Percentiles rank a stretch among this genome's conserved stretches.
These are phyloP conservation scores for Zootermopsis nevadensis DNA, from an alignment of 2,888 invertebrate species.

Conservation along the genomic window DNA sequence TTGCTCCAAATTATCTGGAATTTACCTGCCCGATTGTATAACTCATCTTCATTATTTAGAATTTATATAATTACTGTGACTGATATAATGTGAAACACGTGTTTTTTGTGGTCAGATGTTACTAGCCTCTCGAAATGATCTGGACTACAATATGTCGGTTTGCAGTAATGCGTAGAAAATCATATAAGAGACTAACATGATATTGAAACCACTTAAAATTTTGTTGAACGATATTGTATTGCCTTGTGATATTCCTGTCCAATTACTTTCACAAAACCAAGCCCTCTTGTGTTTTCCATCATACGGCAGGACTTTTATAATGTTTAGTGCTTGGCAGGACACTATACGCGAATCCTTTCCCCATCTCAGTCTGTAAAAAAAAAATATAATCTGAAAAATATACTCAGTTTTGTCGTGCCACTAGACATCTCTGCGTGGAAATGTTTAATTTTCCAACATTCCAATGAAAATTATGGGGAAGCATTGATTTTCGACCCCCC, in stretches of 20 bases:
- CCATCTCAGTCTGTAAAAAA: not conserved
- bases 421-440: constrained; percentile 8
- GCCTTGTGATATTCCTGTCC: constrained; percentile 4
- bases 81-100: no score
- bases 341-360: not conserved
- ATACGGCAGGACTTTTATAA: not conserved
- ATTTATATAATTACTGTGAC: not conserved
- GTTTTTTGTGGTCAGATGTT: no score
- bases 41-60: no score
- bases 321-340: not conserved
- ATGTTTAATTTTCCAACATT: constrained; percentile 46
- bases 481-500: constrained; percentile 39
- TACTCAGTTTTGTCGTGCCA: constrained; percentile 24
- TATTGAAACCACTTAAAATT: constrained; percentile 10
- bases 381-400: constrained; percentile 31
- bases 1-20: no score
- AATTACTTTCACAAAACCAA: constrained; percentile 1
- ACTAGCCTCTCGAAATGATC: not conserved
- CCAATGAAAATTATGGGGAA: constrained; percentile 43
- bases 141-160: not conserved
- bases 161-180: not conserved
- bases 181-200: not conserved
- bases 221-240: constrained; percentile 18
- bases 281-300: not conserved
- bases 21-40: no score